Conservation (phyloP, 1,140 invertebrate species). For the Caerostris extrusa region DNA sequence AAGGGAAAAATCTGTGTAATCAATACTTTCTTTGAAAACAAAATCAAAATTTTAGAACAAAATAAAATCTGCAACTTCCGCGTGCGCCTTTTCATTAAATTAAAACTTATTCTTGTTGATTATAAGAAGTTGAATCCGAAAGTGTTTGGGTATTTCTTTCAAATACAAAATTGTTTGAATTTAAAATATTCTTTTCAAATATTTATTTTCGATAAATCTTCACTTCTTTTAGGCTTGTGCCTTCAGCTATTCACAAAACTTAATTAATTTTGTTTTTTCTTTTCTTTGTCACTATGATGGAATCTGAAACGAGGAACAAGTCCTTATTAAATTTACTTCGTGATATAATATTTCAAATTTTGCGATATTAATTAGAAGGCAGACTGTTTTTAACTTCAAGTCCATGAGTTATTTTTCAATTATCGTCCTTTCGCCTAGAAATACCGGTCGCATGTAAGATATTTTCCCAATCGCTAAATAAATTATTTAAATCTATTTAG, state of each 20-base stretch:
- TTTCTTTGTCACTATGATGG: neutral
- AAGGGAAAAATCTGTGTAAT: neutral
- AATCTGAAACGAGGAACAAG: neutral
- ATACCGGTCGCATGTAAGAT: neutral
- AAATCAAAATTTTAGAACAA: conserved; percentile 7
- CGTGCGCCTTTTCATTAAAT: neutral
- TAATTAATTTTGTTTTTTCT: conserved; percentile 16
- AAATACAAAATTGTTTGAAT: neutral
- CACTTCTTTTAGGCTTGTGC: neutral
- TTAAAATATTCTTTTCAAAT: neutral
- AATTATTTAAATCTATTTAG: neutral
- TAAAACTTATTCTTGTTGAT: conserved; percentile 1
- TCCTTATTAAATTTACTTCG: neutral
- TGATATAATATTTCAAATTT: neutral
- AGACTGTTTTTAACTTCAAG: neutral
- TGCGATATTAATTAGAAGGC: neutral
- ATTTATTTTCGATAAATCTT: conserved; percentile 18
- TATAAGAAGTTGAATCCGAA: no score
- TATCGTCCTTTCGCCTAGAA: neutral
- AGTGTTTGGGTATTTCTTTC: no score
- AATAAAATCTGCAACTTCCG: neutral
- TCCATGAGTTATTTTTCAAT: neutral
- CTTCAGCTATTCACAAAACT: neutral
- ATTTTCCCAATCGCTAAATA: neutral
- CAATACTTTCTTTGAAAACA: neutral